Conservation (phyloP, 1,140 invertebrate species). For the Anoplophora glabripennis region DNA sequence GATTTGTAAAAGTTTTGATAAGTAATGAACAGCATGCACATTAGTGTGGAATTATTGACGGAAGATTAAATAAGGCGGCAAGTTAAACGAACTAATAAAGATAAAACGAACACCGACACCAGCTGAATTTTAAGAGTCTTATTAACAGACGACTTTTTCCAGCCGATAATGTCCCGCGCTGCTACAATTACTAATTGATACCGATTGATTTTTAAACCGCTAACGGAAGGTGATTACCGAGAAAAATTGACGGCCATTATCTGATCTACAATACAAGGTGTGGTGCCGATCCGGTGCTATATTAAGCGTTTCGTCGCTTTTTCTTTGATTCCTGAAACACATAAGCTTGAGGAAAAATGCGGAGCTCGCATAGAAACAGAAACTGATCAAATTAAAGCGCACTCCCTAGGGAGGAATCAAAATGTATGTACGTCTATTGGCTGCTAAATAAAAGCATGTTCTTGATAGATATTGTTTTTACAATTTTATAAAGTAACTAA, state of each 20-base stretch:
- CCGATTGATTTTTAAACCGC: constrained; percentile 21
- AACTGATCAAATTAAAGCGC: too few species aligned
- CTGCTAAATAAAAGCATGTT: too few species aligned
- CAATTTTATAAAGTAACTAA: too few species aligned
- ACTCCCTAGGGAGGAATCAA: too few species aligned
- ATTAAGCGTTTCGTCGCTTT: too few species aligned
- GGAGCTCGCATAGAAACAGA: too few species aligned
- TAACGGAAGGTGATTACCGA: constrained; percentile 14
- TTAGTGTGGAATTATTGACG: constrained; percentile 32
- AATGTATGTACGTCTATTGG: too few species aligned
- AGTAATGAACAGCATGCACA: constrained; percentile 20
- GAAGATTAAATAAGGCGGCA: constrained; percentile 34
- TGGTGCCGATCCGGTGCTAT: too few species aligned
- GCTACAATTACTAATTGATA: constrained; percentile 35
- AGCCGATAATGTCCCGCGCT: constrained; percentile 29
- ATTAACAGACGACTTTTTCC: constrained; percentile 34
- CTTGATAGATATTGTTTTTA: too few species aligned
- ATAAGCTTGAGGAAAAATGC: too few species aligned
- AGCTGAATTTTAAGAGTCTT: constrained; percentile 34
- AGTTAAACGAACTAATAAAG: constrained; percentile 29
- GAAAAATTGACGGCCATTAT: constrained; percentile 4
- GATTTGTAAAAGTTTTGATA: constrained; percentile 14
- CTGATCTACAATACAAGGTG: too few species aligned
- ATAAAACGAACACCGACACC: constrained; percentile 32
- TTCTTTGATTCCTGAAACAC: too few species aligned